phyloP scores from a whole-genome alignment of 1,140 invertebrate genomes.

The Apis florea region DNA sequence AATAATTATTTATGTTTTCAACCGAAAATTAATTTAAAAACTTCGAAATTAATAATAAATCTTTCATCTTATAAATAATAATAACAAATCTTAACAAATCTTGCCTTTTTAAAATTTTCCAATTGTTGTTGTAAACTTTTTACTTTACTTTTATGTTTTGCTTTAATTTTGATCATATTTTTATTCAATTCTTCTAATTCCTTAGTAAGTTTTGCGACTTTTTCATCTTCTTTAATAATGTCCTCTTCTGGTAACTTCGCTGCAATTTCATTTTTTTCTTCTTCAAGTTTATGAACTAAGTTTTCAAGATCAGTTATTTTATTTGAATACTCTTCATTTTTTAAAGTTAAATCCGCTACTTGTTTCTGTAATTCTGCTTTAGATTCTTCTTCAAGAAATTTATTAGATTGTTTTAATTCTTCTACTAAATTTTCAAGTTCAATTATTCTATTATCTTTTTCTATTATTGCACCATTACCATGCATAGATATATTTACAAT shows the following conservation, averaged over 20 bases:
- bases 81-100: constrained; percentile 9
- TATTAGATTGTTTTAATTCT: constrained; percentile 71
- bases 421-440: constrained; percentile 76
- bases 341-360: constrained; percentile 63
- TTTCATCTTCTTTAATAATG: constrained; percentile 75
- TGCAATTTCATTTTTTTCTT: constrained; percentile 67
- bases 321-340: constrained; percentile 70
- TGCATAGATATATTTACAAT: constrained; percentile 58
- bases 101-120: constrained; percentile 86
- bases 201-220: constrained; percentile 83
- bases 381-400: constrained; percentile 68
- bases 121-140: constrained; percentile 92
- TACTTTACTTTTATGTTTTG: constrained; percentile 88
- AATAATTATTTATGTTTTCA: neutral
- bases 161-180: constrained; percentile 92
- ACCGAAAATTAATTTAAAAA: neutral
- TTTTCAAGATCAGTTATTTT: constrained; percentile 70
- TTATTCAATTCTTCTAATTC: constrained; percentile 89
- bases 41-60: neutral
- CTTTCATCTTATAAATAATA: neutral
- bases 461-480: constrained; percentile 62
- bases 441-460: constrained; percentile 75
- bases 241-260: constrained; percentile 59
- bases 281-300: constrained; percentile 67
- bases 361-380: constrained; percentile 69